Evolutionary conservation across 2,797 vertebrate genomes (phyloP).

Genomic region (Craterocephalus amniculus): DNA sequence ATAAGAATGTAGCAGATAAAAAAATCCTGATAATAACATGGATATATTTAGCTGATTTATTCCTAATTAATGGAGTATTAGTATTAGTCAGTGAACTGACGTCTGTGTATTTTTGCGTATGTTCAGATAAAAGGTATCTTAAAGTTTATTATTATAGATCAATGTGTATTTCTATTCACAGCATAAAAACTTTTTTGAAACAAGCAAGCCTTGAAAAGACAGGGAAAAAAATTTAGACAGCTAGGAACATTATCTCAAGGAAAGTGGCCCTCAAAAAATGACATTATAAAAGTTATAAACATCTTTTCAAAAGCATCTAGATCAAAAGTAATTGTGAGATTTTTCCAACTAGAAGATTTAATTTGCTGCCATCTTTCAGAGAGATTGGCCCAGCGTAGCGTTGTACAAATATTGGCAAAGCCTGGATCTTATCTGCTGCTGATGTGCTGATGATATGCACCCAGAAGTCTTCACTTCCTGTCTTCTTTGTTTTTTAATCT

Average conservation of each 20-base stretch:
- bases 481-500: constrained; percentile 13
- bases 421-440: constrained; percentile 45
- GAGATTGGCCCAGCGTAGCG: constrained; percentile 32
- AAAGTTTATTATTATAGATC: not conserved
- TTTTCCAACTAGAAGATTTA: constrained; percentile 51
- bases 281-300: constrained; percentile 21
- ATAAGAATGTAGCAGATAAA: not conserved
- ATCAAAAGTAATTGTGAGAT: constrained; percentile 45
- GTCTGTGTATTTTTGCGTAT: not conserved
- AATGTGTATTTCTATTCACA: not conserved
- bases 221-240: not conserved
- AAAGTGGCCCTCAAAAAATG: not conserved
- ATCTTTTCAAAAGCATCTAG: constrained; percentile 31
- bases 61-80: not conserved
- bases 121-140: not conserved
- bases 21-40: not conserved
- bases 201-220: not conserved
- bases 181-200: not conserved
- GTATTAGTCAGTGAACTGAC: not conserved
- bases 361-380: constrained; percentile 46
- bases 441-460: constrained; percentile 27
- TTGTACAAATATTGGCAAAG: constrained; percentile 54
- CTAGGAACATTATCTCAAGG: not conserved
- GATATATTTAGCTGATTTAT: not conserved
- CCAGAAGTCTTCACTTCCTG: constrained; percentile 21